A percentile compares a stretch with the other conserved stretches of the same genome.
phyloP scores from a whole-genome alignment of 1,140 invertebrate genomes.

The Cylas formicarius region DNA sequence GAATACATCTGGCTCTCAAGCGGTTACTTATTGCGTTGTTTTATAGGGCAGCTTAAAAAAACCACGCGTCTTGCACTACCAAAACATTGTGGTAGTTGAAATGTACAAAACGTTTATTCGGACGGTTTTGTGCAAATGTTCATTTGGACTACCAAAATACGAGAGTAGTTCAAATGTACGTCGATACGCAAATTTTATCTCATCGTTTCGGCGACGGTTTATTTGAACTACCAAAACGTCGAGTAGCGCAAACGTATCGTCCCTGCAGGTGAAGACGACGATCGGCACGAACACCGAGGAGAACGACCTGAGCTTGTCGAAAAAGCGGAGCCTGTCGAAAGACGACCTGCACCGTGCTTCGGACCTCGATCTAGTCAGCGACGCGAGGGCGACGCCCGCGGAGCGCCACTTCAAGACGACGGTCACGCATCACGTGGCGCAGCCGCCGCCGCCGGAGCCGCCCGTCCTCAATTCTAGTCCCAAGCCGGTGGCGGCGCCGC shows the following conservation, averaged over 20 bases:
- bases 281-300: slow-evolving; percentile 24
- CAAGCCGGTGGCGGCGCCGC: slow-evolving; percentile 32
- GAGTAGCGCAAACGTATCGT: slow-evolving; percentile 3
- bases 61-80: too few species aligned
- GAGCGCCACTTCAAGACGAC: slow-evolving; percentile 24
- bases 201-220: too few species aligned
- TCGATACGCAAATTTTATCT: not conserved
- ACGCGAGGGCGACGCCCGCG: slow-evolving; percentile 3
- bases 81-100: not conserved
- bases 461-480: slow-evolving; percentile 7
- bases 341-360: not conserved
- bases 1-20: too few species aligned
- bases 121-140: not conserved
- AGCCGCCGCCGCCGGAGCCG: not conserved
- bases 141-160: not conserved
- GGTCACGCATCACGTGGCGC: slow-evolving; percentile 14
- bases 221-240: not conserved
- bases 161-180: not conserved
- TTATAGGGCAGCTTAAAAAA: too few species aligned
- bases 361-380: slow-evolving; percentile 1
- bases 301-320: slow-evolving; percentile 9
- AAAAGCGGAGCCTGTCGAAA: slow-evolving; percentile 14
- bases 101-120: not conserved
- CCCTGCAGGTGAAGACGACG: slow-evolving; percentile 23
- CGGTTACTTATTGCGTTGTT: too few species aligned